These are phyloP conservation scores for Siphamia tubifer DNA, from an alignment of 2,113 vertebrate genomes.

Conservation along the genomic window DNA sequence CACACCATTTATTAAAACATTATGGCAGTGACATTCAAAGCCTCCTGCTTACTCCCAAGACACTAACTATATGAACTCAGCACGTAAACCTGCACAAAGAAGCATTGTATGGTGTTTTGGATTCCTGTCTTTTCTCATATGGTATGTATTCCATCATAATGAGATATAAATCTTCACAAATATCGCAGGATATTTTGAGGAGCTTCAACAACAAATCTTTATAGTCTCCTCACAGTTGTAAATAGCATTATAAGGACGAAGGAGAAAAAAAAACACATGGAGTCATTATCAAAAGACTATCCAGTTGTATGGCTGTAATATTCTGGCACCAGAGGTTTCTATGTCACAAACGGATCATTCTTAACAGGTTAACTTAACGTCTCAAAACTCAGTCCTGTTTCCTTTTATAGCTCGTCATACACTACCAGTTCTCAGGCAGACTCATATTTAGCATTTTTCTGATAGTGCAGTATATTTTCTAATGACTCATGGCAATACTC, in stretches of 20 bases:
- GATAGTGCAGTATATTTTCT: neutral
- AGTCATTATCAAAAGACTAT: neutral
- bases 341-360: neutral
- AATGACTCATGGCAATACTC: slow-evolving; percentile 19
- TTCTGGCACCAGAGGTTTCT: neutral
- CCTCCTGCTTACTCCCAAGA: slow-evolving; percentile 4
- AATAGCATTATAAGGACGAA: neutral
- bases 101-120: slow-evolving; percentile 22
- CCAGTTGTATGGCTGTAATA: too few species aligned
- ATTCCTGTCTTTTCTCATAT: slow-evolving; percentile 13
- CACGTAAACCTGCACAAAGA: slow-evolving; percentile 24
- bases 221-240: neutral
- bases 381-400: slow-evolving; percentile 11
- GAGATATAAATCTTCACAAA: slow-evolving; percentile 14
- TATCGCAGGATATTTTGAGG: neutral
- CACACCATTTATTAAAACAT: slow-evolving; percentile 39
- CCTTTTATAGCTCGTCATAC: slow-evolving; percentile 50
- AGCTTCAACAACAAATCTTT: neutral
- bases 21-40: slow-evolving; percentile 35
- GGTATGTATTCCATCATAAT: slow-evolving; percentile 12
- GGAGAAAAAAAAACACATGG: neutral
- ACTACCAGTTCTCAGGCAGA: neutral
- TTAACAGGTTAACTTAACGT: slow-evolving; percentile 39
- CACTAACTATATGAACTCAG: slow-evolving; percentile 22
- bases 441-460: neutral